A percentile compares a stretch with the other conserved stretches of the same genome.
These are phyloP conservation scores for Bettongia penicillata DNA, from an alignment of 2,113 vertebrate species.

Conservation along the genomic window DNA sequence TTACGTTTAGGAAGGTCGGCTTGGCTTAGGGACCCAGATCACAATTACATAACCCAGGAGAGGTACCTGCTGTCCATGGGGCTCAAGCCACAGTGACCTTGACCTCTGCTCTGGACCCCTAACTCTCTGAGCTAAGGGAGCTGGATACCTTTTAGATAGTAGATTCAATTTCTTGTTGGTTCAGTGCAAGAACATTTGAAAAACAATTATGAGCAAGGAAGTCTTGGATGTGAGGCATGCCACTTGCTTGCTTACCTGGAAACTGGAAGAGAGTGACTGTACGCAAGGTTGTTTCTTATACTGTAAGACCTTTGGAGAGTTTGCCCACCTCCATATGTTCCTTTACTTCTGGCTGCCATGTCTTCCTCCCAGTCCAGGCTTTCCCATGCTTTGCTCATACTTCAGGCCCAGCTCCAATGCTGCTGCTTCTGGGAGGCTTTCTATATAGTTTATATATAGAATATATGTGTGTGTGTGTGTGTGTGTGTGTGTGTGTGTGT, in stretches of 20 bases:
- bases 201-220: neutral
- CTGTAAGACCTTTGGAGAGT: neutral
- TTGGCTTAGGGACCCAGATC: neutral
- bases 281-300: no score
- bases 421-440: neutral
- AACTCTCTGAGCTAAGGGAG: neutral
- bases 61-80: neutral
- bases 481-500: no score
- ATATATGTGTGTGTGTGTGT: no score
- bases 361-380: neutral
- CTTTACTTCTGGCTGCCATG: neutral
- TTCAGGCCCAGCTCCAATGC: neutral
- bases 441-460: no score
- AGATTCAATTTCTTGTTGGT: neutral
- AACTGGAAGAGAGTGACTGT: neutral
- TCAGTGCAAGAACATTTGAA: neutral
- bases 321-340: neutral
- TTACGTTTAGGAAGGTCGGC: neutral
- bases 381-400: neutral
- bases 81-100: neutral
- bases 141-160: neutral
- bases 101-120: neutral
- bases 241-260: neutral
- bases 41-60: neutral
- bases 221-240: neutral